Evolutionary conservation across 2,113 vertebrate genomes (phyloP), one percentile per base, ranked within the genome.

Genomic region (Coturnix japonica): DNA sequence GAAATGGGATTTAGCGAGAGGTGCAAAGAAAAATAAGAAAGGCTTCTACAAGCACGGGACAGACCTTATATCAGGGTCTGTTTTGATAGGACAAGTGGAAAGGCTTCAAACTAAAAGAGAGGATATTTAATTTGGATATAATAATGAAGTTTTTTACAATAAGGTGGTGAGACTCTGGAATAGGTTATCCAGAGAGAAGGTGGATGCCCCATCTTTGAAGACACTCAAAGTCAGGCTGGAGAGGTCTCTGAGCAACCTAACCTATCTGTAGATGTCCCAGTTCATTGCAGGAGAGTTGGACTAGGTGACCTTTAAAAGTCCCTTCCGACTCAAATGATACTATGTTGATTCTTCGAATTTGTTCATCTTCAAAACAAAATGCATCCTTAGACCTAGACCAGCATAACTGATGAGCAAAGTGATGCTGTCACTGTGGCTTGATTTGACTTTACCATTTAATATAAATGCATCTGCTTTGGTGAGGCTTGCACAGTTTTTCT

Each of bases 371-470:
- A 44, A 85, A 85, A 49, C 22, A 63, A 82, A 95, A 82, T 25
- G 3, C 71, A 44, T 73, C 44, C 59, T 67, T 79, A 87, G 51
- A 57, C 49, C 46, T 46, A 84, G 41, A 66, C 33, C 16, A 74
- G 41, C 39, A 35, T 91, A 74, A 75, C 44, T 86, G 64, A 72
- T 74, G 64, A 87, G 60, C 16, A 63, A 56, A 70, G 70, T 13
- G 39, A 37, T 19, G 19, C 47, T 87, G 49, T 91, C 75, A 65
- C 66, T 82, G 8, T 25, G 49, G n/a, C 54, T 92, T 85, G 71
- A 92, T 89, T 67, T 85, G 49, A 74, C n/a, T 11, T 72, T 44
- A 75, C 49, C 47, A 63, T 89, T 84, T 86, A 44, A 84, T 84
- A 75, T 49, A 94, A 78, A 71, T 57, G 7, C 44, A 72, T 89